Percentiles rank a stretch among this genome's conserved stretches.
Conservation (phyloP, 2,888 invertebrate genomes). For the Axea sp. region DNA sequence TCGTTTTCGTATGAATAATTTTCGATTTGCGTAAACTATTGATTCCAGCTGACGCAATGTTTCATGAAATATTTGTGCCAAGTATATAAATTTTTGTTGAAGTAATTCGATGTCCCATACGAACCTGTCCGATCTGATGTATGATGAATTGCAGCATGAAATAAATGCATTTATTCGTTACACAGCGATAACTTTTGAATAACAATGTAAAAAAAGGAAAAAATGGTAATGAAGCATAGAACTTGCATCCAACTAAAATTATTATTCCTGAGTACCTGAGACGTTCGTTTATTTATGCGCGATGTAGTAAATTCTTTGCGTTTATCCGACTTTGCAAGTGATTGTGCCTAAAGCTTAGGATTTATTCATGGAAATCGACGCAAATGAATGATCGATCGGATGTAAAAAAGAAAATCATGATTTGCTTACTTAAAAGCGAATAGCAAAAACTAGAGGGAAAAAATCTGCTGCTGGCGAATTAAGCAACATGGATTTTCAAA, state of each 20-base stretch:
- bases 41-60: background rate
- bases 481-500: background rate
- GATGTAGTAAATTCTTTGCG: constrained; percentile 5
- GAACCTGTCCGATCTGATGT: constrained; percentile 45
- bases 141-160: constrained; percentile 47
- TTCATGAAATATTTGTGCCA: constrained; percentile 19
- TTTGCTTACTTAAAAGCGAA: background rate
- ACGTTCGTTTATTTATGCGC: constrained; percentile 10
- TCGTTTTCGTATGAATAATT: too few species aligned
- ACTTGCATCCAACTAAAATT: constrained; percentile 19
- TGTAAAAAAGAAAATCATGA: background rate
- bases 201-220: constrained; percentile 9
- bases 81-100: constrained; percentile 12
- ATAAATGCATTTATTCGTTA: constrained; percentile 39
- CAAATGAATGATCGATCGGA: constrained; percentile 3
- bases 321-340: background rate
- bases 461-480: too few species aligned
- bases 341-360: constrained; percentile 9
- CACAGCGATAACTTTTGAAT: constrained; percentile 21
- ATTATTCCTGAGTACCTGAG: constrained; percentile 3
- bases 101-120: constrained; percentile 23
- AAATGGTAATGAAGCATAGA: constrained; percentile 19
- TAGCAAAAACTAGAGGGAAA: too few species aligned
- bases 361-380: constrained; percentile 5
- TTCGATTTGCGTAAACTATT: background rate